Evolutionary conservation across 2,888 invertebrate genomes (phyloP).

Genomic region (Eilema griseolum): DNA sequence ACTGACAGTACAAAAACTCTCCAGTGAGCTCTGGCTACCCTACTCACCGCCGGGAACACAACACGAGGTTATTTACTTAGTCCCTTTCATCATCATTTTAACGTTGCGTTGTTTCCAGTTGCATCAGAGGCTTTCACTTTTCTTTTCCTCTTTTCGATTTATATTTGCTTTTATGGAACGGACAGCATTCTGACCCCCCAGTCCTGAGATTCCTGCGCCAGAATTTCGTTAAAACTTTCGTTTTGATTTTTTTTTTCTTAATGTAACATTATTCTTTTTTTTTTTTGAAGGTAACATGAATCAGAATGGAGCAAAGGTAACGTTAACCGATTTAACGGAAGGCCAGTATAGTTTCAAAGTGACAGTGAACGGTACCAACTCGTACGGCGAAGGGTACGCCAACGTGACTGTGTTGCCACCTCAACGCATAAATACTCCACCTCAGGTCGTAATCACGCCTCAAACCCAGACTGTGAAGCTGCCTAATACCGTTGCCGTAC

Average conservation of each 20-base stretch:
- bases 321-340: slow-evolving; percentile 93
- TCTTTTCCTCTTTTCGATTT: too few relatives aligned
- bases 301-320: slow-evolving; percentile 94
- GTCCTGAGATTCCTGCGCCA: too few relatives aligned
- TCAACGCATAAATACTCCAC: slow-evolving; percentile 93
- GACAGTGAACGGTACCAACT: slow-evolving; percentile 92
- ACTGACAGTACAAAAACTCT: too few relatives aligned
- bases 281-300: slow-evolving; percentile 89
- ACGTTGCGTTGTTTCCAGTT: background rate
- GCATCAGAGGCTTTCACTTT: background rate
- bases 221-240: too few relatives aligned
- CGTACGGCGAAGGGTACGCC: slow-evolving; percentile 93
- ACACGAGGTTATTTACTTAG: too few relatives aligned
- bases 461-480: slow-evolving; percentile 94
- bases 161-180: too few relatives aligned
- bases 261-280: too few relatives aligned
- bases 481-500: slow-evolving; percentile 95
- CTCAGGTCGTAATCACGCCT: slow-evolving; percentile 95
- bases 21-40: too few relatives aligned
- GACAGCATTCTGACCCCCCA: too few relatives aligned
- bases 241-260: too few relatives aligned
- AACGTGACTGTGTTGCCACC: slow-evolving; percentile 96
- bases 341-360: slow-evolving; percentile 95
- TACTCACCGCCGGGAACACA: too few relatives aligned
- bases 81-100: background rate